phyloP scores from a whole-genome alignment of 2,888 invertebrate genomes.

The Sisyra terminalis region DNA sequence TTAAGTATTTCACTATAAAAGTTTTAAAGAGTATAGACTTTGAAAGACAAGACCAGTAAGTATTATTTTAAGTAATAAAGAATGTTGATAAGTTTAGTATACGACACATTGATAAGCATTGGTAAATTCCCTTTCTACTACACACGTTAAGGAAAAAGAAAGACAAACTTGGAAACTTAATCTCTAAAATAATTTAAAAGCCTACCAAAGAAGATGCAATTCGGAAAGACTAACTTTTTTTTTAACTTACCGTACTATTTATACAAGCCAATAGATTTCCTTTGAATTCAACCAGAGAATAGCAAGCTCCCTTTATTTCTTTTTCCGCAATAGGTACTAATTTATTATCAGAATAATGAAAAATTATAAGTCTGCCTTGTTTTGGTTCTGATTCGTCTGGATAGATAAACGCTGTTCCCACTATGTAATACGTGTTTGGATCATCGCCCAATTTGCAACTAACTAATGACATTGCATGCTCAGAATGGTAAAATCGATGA shows the following conservation, averaged over 20 bases:
- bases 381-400: conserved; percentile 95
- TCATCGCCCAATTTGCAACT: conserved; percentile 87
- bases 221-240: too few species aligned
- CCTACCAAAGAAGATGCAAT: too few species aligned
- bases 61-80: too few species aligned
- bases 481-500: conserved; percentile 80
- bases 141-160: too few species aligned
- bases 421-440: conserved; percentile 78
- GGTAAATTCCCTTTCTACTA: too few species aligned
- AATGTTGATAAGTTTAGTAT: too few species aligned
- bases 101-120: too few species aligned
- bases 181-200: too few species aligned
- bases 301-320: conserved; percentile 91
- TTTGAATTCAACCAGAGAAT: conserved; percentile 85
- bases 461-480: conserved; percentile 80
- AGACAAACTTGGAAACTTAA: too few species aligned
- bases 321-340: conserved; percentile 80
- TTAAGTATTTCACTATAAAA: too few species aligned
- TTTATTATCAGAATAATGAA: conserved; percentile 81
- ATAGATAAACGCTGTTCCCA: conserved; percentile 87
- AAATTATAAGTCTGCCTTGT: conserved; percentile 77
- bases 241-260: conserved; percentile 70
- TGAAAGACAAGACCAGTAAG: too few species aligned
- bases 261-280: conserved; percentile 90
- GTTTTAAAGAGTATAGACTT: too few species aligned